Base-by-base conservation (phyloP, 2,113 vertebrate genomes). In the Ceyx cyanopectus region DNA sequence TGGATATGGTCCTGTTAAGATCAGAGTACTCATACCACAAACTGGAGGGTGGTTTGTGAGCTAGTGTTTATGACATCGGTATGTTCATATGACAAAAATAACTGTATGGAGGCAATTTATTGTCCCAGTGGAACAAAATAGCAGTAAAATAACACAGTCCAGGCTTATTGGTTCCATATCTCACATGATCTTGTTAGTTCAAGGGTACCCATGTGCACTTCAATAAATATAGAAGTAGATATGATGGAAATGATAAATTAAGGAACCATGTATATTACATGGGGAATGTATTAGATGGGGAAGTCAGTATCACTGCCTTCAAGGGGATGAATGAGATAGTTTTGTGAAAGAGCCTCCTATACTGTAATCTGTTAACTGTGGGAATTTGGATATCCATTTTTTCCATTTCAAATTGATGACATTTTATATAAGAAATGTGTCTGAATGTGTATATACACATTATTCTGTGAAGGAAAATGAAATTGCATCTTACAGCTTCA, bases 11-110 rank as follows among this genome's bases (percentile, higher is more conserved):
- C 20, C 9, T 1, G 30, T 30, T 56, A 30, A 50, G 27, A 30
- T 13, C 2, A n/a, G 22, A 43, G 34, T 21, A 4, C 16, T 40
- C 23, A 2, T 12, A 8, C 2, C 2, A 8, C 17, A 45, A 22
- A 34, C n/a, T 2, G 12, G 14, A 29, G 15, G 16, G 15, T 3
- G 14, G 20, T 30, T 53, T 68, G 43, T 34, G 51, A 43, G 29
- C 30, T 20, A 8, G 6, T 5, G 22, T 19, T 2, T 7, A 45
- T 63, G 29, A 32, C 6, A 3, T 12, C 29, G 13, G 3, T 65
- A 10, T 4, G 45, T 34, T 27, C 5, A 1, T 23, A n/a, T 10
- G 20, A 20, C 23, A 69, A 69, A 80, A 75, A 34, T 20, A 58
- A 40, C 19, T 5, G 6, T 27, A 37, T 9, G 54, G 15, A 56